phyloP scores from a whole-genome alignment of 1,140 invertebrate species.

The Tenebrio molitor region DNA sequence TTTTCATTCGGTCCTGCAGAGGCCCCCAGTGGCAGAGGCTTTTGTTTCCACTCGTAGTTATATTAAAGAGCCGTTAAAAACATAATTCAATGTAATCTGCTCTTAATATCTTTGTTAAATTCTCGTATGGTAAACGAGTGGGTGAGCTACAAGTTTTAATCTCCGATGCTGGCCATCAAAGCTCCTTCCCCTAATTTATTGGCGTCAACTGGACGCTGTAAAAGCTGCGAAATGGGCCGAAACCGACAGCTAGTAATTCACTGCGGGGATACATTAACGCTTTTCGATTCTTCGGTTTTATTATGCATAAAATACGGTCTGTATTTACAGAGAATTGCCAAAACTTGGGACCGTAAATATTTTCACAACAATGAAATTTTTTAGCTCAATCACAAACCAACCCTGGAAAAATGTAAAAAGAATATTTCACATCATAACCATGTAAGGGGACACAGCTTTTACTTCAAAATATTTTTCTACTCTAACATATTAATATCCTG shows the following conservation, averaged over 20 bases:
- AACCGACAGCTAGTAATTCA: slow-evolving; percentile 44
- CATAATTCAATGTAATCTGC: slow-evolving; percentile 32
- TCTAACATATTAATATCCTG: too few species aligned
- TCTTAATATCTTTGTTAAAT: slow-evolving; percentile 30
- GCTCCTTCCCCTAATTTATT: slow-evolving; percentile 42
- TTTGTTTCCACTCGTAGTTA: slow-evolving; percentile 24
- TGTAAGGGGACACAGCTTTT: too few species aligned
- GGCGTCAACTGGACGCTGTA: slow-evolving; percentile 45
- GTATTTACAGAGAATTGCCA: too few species aligned
- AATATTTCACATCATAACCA: too few species aligned
- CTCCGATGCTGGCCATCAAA: slow-evolving; percentile 34
- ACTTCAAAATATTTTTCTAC: too few species aligned
- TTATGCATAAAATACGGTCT: slow-evolving; percentile 41
- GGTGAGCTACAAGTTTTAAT: slow-evolving; percentile 22
- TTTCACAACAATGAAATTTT: too few species aligned
- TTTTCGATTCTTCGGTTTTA: slow-evolving; percentile 45
- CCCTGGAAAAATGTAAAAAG: too few species aligned
- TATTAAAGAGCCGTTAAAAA: slow-evolving; percentile 22
- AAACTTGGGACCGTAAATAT: too few species aligned
- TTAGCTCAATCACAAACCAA: too few species aligned
- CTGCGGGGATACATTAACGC: slow-evolving; percentile 42
- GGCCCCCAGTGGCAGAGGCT: slow-evolving; percentile 17
- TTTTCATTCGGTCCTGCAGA: slow-evolving; percentile 9
- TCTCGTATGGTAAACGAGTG: slow-evolving; percentile 7
- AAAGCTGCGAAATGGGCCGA: slow-evolving; percentile 44